These are phyloP conservation scores for Acridotheres tristis DNA, from an alignment of 2,797 vertebrate species.

Conservation along the genomic window DNA sequence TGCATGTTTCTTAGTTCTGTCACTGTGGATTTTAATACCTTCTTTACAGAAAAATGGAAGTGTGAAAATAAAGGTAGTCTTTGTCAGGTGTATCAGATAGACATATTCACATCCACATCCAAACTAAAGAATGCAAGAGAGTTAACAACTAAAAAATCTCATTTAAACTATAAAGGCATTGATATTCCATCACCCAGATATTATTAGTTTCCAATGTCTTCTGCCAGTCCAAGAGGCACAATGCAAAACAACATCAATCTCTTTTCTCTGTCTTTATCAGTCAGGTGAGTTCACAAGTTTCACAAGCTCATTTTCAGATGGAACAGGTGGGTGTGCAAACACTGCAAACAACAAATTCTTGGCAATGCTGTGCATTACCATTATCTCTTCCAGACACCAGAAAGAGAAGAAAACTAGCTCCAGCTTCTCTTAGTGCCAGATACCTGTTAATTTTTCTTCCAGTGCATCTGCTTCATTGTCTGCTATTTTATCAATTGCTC, in stretches of 20 bases:
- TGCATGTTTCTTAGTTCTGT: neutral
- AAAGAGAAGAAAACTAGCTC: constrained; percentile 23
- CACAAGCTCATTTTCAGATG: constrained; percentile 13
- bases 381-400: constrained; percentile 49
- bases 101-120: neutral
- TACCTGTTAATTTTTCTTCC: constrained; percentile 49
- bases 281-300: constrained; percentile 31
- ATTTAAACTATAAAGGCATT: neutral
- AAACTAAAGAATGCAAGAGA: neutral
- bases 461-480: constrained; percentile 54
- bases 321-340: constrained; percentile 26
- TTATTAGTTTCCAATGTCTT: neutral
- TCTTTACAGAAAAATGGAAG: neutral
- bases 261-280: neutral
- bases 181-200: neutral
- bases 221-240: neutral
- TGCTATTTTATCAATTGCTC: constrained; percentile 14
- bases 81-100: neutral
- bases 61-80: neutral
- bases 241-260: neutral
- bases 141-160: neutral
- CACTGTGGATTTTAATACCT: neutral
- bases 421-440: constrained; percentile 36
- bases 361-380: neutral
- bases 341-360: constrained; percentile 30